Conservation (phyloP, 2,113 vertebrate species). For the Trochalopteron elliotii region DNA sequence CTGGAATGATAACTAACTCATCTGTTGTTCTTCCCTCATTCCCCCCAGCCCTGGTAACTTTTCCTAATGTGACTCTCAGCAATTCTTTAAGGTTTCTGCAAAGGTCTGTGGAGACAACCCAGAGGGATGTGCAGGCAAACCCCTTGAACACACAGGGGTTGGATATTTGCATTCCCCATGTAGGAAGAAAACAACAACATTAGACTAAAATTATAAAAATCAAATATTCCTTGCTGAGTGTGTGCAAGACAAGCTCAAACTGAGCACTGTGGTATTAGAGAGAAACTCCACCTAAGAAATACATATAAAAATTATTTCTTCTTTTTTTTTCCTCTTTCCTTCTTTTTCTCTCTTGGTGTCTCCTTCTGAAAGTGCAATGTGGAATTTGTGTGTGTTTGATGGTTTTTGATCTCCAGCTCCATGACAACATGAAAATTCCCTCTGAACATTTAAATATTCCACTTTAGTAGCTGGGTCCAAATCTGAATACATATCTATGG, state of each 20-base stretch:
- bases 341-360: background rate
- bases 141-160: accelerated
- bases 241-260: background rate
- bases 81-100: background rate
- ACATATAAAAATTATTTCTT: background rate
- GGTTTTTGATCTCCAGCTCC: background rate
- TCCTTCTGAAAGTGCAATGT: background rate
- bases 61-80: background rate
- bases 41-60: background rate
- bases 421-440: background rate
- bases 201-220: background rate
- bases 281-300: background rate
- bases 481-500: background rate
- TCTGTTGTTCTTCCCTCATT: background rate
- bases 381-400: background rate
- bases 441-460: background rate
- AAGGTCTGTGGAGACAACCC: background rate
- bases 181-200: background rate
- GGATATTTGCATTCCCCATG: background rate
- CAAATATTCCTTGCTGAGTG: background rate
- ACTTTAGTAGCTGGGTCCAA: background rate
- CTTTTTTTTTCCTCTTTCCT: background rate
- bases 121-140: background rate
- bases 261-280: background rate
- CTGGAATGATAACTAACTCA: background rate